These are phyloP conservation scores for Epizoanthus illoricatus DNA, from an alignment of 92 coral and sea anemone species.

Conservation along the genomic window DNA sequence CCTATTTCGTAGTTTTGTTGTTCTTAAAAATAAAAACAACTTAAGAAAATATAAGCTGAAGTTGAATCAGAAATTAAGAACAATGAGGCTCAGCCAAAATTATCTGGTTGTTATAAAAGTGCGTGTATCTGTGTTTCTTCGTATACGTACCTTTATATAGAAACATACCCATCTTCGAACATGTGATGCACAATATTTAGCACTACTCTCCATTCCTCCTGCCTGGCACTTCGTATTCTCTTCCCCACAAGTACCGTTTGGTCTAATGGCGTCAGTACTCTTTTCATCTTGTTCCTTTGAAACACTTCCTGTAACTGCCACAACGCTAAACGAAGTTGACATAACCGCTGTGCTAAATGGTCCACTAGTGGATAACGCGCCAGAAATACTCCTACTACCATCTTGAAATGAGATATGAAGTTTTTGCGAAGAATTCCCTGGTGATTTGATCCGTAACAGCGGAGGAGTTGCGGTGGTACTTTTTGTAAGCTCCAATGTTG, in stretches of 20 bases:
- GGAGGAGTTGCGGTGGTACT: not conserved
- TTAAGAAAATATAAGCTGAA: too few species aligned
- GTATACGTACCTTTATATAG: constrained; percentile 11
- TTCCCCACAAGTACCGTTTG: not conserved
- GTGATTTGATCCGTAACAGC: not conserved
- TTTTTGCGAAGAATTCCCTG: not conserved
- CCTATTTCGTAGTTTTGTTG: too few species aligned
- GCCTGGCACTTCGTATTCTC: not conserved
- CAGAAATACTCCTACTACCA: not conserved
- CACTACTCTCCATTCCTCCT: not conserved
- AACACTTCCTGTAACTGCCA: not conserved
- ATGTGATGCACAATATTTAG: not conserved
- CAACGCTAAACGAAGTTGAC: not conserved
- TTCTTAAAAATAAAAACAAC: too few species aligned
- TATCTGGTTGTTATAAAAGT: too few species aligned
- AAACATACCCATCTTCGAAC: constrained; percentile 6
- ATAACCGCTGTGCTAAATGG: not conserved
- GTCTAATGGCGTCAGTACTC: not conserved
- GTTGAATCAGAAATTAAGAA: too few species aligned
- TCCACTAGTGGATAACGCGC: not conserved
- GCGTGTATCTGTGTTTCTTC: too few species aligned
- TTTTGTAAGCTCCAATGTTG: not conserved
- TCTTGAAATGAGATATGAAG: not conserved
- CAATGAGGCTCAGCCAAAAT: too few species aligned
- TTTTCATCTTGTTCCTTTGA: not conserved